phyloP scores from a whole-genome alignment of 2,888 invertebrate genomes.

The Ectropis crepuscularia region DNA sequence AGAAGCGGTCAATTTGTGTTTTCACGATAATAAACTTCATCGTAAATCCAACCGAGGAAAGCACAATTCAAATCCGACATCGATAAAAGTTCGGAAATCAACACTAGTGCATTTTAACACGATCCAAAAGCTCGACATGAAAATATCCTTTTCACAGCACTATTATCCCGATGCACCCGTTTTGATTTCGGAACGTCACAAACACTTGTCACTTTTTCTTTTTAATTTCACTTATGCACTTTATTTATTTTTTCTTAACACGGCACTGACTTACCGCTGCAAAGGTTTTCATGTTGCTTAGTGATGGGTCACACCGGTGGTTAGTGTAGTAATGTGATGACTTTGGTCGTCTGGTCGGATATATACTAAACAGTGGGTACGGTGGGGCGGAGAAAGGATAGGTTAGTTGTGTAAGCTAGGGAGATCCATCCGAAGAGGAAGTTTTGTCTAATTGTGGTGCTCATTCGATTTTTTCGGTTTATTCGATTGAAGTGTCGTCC shows the following conservation, averaged over 20 bases:
- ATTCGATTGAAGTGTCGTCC: conserved; percentile 35
- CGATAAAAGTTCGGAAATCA: conserved; percentile 46
- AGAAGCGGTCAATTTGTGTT: conserved; percentile 18
- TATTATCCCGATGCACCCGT: conserved; percentile 54
- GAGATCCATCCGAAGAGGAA: conserved; percentile 79
- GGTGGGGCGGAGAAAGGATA: conserved; percentile 84
- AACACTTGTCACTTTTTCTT: conserved; percentile 67
- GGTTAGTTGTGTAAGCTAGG: conserved; percentile 78
- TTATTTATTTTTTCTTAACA: conserved; percentile 51
- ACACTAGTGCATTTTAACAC: conserved; percentile 44
- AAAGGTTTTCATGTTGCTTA: conserved; percentile 82
- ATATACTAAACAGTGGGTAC: conserved; percentile 68
- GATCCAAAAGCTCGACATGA: conserved; percentile 32
- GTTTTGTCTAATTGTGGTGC: conserved; percentile 76
- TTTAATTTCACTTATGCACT: conserved; percentile 35
- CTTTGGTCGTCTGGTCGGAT: conserved; percentile 65
- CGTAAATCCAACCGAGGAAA: conserved; percentile 24
- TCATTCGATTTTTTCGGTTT: conserved; percentile 62
- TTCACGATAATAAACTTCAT: conserved; percentile 22
- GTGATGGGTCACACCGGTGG: conserved; percentile 79
- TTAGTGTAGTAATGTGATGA: conserved; percentile 77
- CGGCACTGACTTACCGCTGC: conserved; percentile 81
- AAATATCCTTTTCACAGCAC: conserved; percentile 36
- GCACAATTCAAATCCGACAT: conserved; percentile 32
- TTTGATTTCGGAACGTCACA: conserved; percentile 77